Conservation (phyloP, 2,888 invertebrate genomes). For the Pachliopta kotzebuea region DNA sequence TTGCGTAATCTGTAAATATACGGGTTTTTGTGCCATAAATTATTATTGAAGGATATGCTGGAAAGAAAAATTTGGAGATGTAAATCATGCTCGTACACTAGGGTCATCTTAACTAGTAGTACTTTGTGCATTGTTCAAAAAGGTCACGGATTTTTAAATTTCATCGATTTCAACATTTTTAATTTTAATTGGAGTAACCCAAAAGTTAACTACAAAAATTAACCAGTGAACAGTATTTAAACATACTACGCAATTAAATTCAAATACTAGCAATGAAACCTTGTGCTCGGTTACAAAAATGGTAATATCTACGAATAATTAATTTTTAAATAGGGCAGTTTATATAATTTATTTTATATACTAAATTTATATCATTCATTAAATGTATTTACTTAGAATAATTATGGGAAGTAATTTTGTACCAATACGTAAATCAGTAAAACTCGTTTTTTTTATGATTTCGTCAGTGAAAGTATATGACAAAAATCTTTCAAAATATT, state of each 20-base stretch:
- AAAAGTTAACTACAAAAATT: not conserved
- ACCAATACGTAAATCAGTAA: too few relatives aligned
- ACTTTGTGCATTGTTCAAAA: not conserved
- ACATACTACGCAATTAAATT: not conserved
- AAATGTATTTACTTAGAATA: too few relatives aligned
- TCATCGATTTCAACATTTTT: not conserved
- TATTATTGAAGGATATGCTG: not conserved
- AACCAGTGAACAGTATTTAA: not conserved
- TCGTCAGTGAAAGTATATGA: too few relatives aligned
- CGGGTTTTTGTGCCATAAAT: not conserved
- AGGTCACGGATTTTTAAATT: not conserved
- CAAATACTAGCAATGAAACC: not conserved
- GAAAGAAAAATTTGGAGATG: not conserved
- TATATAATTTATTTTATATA: too few relatives aligned
- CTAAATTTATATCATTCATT: too few relatives aligned
- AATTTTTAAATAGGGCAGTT: too few relatives aligned
- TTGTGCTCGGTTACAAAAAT: not conserved
- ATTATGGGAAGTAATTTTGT: too few relatives aligned
- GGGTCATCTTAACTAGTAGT: not conserved
- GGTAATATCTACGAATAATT: not conserved
- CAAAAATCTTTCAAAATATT: too few relatives aligned
- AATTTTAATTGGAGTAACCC: not conserved
- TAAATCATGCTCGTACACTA: not conserved
- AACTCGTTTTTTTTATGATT: too few relatives aligned
- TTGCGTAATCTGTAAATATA: too few relatives aligned